Percentiles rank a stretch among this genome's conserved stretches.
Evolutionary conservation across 2,888 invertebrate genomes (phyloP).

Genomic region (Drosophila kanekoi): DNA sequence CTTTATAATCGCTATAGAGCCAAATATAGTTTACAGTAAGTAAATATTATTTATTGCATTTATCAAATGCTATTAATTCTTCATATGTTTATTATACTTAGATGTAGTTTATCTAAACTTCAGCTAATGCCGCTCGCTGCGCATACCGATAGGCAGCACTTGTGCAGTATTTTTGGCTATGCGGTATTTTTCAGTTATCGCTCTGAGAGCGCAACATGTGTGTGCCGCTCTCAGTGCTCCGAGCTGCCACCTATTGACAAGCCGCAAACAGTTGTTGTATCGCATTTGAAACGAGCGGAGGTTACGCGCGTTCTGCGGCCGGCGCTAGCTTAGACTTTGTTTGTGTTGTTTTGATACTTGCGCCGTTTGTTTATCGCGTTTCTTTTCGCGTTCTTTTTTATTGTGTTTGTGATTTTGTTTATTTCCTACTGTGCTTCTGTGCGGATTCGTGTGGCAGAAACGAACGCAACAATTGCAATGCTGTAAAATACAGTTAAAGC

Average conservation of each 20-base stretch:
- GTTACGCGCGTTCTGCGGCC: slow-evolving; percentile 11
- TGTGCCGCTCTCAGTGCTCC: slow-evolving; percentile 7
- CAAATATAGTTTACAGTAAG: too few relatives aligned
- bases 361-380: slow-evolving; percentile 20
- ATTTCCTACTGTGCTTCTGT: background rate
- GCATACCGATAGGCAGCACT: slow-evolving; percentile 6
- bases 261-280: slow-evolving; percentile 41
- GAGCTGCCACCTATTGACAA: slow-evolving; percentile 12
- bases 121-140: background rate
- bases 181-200: background rate
- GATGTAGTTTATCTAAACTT: too few relatives aligned
- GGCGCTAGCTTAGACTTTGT: slow-evolving; percentile 30
- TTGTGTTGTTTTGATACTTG: slow-evolving; percentile 31
- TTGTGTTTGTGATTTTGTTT: slow-evolving; percentile 22
- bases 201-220: slow-evolving; percentile 10
- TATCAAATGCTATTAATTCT: too few relatives aligned
- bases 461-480: slow-evolving; percentile 16
- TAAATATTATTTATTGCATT: too few relatives aligned
- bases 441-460: slow-evolving; percentile 1
- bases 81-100: too few relatives aligned
- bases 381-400: slow-evolving; percentile 8
- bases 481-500: slow-evolving; percentile 32
- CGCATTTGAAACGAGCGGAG: slow-evolving; percentile 35
- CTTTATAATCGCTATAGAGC: too few relatives aligned
- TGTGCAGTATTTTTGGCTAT: background rate